Conservation (phyloP, 2,797 vertebrate species). For the Rhodeus uyekii region DNA sequence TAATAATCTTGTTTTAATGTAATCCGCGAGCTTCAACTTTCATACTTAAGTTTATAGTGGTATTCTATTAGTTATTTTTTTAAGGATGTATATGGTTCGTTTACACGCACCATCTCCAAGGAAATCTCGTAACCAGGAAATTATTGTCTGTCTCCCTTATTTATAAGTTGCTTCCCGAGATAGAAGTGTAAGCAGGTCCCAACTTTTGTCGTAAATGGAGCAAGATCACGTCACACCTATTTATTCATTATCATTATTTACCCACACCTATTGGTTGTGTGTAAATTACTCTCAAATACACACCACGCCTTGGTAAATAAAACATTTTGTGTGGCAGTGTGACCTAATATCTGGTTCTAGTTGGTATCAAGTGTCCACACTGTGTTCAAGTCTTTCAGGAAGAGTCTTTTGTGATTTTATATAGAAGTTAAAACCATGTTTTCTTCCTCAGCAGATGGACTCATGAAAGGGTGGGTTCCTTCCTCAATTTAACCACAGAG, state of each 20-base stretch:
- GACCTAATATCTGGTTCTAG: neutral
- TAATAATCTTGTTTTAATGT: neutral
- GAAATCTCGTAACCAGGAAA: neutral
- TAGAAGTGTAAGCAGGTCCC: neutral
- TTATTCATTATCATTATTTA: too few species aligned
- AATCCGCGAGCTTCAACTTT: neutral
- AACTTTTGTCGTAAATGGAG: neutral
- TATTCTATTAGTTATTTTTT: neutral
- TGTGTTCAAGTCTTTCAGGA: neutral
- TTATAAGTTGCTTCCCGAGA: neutral
- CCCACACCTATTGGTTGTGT: too few species aligned
- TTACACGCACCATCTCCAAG: neutral
- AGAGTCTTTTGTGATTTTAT: neutral
- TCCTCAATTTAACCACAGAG: neutral
- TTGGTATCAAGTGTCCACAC: constrained; percentile 13
- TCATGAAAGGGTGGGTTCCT: neutral
- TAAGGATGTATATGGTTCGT: neutral
- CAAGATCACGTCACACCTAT: neutral
- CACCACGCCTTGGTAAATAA: constrained; percentile 8
- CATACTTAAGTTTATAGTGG: neutral
- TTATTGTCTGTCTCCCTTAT: neutral
- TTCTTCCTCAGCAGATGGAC: neutral
- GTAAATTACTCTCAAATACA: neutral
- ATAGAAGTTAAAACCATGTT: neutral
- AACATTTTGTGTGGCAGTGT: neutral